These are phyloP conservation scores for Zosterops pallidus DNA, from an alignment of 2,113 vertebrate genomes.

Conservation along the genomic window DNA sequence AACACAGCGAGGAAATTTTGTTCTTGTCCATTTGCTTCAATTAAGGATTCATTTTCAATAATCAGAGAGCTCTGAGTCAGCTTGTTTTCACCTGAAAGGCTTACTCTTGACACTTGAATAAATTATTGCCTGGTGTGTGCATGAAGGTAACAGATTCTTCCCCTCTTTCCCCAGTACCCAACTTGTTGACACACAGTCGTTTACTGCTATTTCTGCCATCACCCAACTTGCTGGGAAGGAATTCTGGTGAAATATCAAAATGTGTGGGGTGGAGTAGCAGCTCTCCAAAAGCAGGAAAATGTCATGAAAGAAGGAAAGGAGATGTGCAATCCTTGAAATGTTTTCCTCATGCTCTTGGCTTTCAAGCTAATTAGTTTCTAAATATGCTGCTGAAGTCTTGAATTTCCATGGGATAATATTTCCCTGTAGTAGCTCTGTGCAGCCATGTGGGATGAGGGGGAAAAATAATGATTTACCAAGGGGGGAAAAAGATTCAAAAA, in stretches of 20 bases:
- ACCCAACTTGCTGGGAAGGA: constrained; percentile 41
- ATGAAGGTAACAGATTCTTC: constrained; percentile 34
- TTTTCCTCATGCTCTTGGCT: constrained; percentile 22
- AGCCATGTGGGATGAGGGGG: background rate
- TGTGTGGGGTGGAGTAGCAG: background rate
- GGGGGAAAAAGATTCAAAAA: background rate
- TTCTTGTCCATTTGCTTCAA: constrained; percentile 64
- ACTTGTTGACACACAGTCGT: constrained; percentile 29
- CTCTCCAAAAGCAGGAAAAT: constrained; percentile 32
- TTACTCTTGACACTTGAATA: constrained; percentile 54
- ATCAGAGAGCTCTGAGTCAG: constrained; percentile 68
- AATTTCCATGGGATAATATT: constrained; percentile 1
- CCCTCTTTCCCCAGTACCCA: background rate
- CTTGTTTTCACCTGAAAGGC: constrained; percentile 63
- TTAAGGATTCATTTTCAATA: constrained; percentile 71
- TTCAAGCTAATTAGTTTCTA: constrained; percentile 64
- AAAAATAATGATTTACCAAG: background rate
- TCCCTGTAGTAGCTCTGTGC: background rate
- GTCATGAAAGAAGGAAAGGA: constrained; percentile 3
- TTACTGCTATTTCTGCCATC: constrained; percentile 55
- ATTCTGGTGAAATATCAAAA: constrained; percentile 59
- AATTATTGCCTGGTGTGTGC: constrained; percentile 7
- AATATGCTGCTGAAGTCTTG: constrained; percentile 36
- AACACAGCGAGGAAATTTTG: constrained; percentile 5
- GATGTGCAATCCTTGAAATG: constrained; percentile 6